Evolutionary conservation across 2,797 vertebrate species (phyloP).

Genomic region (Phrynocephalus forsythii): DNA sequence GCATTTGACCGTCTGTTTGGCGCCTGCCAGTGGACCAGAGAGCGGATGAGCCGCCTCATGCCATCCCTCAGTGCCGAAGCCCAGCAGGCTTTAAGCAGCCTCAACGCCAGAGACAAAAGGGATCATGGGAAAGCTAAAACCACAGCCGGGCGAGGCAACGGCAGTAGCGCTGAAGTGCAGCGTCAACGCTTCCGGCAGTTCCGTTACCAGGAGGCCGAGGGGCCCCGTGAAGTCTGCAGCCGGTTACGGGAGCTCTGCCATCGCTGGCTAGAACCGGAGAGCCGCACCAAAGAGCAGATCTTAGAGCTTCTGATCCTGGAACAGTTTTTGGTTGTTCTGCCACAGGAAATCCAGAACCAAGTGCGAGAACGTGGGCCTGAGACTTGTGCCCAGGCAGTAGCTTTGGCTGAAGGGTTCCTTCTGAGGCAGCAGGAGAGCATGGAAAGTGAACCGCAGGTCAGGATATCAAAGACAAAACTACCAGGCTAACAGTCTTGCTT

Average conservation of each 20-base stretch:
- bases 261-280: conserved; percentile 27
- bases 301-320: conserved; percentile 30
- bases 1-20: conserved; percentile 15
- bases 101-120: conserved; percentile 15
- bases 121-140: conserved; percentile 1
- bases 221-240: conserved; percentile 14
- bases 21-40: conserved; percentile 20
- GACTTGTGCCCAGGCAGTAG: conserved; percentile 22
- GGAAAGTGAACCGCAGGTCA: conserved; percentile 23
- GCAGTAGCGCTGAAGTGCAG: neutral
- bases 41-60: conserved; percentile 16
- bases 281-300: conserved; percentile 35
- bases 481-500: neutral
- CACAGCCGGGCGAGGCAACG: neutral
- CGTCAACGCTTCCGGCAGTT: conserved; percentile 15
- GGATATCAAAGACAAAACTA: neutral
- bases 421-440: conserved; percentile 16
- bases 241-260: conserved; percentile 25
- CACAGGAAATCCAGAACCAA: conserved; percentile 21
- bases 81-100: conserved; percentile 25
- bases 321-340: conserved; percentile 25
- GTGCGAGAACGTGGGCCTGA: conserved; percentile 12
- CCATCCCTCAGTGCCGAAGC: conserved; percentile 1
- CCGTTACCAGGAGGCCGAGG: conserved; percentile 10
- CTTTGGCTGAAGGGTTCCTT: conserved; percentile 26